Base-by-base conservation (phyloP, 2,888 invertebrate species). In the Prosopocoilus inquinatus region DNA sequence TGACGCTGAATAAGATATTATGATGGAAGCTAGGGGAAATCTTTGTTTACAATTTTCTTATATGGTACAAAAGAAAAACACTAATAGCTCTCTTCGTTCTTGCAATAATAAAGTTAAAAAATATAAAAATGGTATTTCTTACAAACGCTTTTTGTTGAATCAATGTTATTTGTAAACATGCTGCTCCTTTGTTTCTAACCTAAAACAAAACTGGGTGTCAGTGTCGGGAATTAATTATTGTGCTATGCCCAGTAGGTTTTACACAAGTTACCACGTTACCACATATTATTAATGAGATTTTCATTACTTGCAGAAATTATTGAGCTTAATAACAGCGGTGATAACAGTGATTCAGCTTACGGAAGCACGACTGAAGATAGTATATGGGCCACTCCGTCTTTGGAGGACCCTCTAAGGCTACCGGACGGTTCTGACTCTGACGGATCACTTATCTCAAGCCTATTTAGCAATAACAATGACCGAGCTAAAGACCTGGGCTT, bases 401-500 rank as follows among this genome's bases (percentile, higher is more conserved):
- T 67, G 43, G 73, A 74, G 55, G 77, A 78, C 65, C 76, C 77
- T 3, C 54, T 78, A 15, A 72, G 73, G 57, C 61, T 77, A 33
- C 72, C 75, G 12, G 65, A 64, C 9, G 41, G 46, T 5, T 46
- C 38, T 5, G 66, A 62, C 45, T 70, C 70, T 38, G 75, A 75
- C 41, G 67, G 66, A 55, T 72, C 65, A 45, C 62, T 75, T 15
- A 53, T 76, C 36, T 71, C 74, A 0, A 66, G 57, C 15, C 64
- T 75, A 16, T 72, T 76, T 49, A 74, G 70, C 49, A 70, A 63
- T 46, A 68, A 68, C 53, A 73, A 74, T 59, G 74, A 74, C 46
- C 64, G 74, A 16, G 75, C 75, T 1, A 77, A 77, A 59, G 76
- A 76, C 60, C 63, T 74, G 44, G 75, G 76, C 9, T 75, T 76